Conservation (phyloP, 2,113 vertebrate genomes). For the Chamaea fasciata region DNA sequence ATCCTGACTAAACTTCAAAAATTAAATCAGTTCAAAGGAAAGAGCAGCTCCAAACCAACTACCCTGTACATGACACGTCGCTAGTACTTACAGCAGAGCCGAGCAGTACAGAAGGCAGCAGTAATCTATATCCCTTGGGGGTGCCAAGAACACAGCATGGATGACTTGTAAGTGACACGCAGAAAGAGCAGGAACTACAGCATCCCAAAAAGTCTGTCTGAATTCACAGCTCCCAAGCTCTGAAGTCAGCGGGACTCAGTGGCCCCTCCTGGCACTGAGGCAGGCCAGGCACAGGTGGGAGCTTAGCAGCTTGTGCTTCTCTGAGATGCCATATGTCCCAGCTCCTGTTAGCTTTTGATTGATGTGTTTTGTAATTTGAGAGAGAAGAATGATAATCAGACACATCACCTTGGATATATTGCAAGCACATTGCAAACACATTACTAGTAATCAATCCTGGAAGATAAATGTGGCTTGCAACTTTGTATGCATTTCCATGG, state of each 20-base stretch:
- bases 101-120: not conserved
- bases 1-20: not conserved
- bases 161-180: not conserved
- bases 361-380: constrained; percentile 5
- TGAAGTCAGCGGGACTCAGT: accelerated
- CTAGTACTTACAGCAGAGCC: not conserved
- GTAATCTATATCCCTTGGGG: not conserved
- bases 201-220: not conserved
- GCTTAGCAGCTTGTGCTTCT: not conserved
- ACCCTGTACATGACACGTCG: not conserved
- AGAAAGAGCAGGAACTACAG: not conserved
- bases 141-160: not conserved
- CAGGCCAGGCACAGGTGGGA: not conserved
- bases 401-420: not conserved
- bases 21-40: not conserved
- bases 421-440: accelerated
- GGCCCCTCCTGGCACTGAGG: not conserved
- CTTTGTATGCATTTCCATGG: not conserved
- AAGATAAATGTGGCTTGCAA: not conserved
- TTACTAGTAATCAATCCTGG: not conserved
- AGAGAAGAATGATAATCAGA: not conserved
- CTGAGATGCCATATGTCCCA: not conserved
- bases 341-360: not conserved
- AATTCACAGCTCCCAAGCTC: not conserved
- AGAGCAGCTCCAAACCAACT: not conserved